These are phyloP conservation scores for Pandemis corylana DNA, from an alignment of 2,888 invertebrate genomes.

Conservation along the genomic window DNA sequence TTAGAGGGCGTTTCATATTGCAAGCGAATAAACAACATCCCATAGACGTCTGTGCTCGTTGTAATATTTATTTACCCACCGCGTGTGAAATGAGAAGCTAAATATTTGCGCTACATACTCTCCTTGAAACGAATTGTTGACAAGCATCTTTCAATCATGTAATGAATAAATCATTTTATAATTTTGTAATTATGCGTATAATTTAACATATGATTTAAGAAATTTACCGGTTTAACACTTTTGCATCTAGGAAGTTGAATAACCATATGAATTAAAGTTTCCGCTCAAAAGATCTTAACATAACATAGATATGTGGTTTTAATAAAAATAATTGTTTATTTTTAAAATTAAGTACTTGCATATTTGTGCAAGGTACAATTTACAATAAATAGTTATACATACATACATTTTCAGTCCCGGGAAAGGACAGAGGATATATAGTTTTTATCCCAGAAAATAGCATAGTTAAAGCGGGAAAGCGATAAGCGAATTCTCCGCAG, in stretches of 20 bases:
- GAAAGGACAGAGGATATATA: too few species aligned
- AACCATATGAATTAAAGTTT: slow-evolving; percentile 25
- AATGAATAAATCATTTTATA: slow-evolving; percentile 27
- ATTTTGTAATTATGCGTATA: slow-evolving; percentile 13
- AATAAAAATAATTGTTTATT: too few species aligned
- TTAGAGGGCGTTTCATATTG: too few species aligned
- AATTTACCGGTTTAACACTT: slow-evolving; percentile 25
- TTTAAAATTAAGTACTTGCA: too few species aligned
- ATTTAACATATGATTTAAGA: slow-evolving; percentile 31
- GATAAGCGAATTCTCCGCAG: too few species aligned
- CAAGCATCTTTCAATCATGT: slow-evolving; percentile 19
- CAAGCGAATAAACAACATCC: too few species aligned
- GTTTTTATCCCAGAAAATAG: too few species aligned
- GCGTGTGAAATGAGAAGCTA: not conserved
- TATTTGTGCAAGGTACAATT: too few species aligned
- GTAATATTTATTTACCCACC: not conserved
- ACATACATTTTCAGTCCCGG: too few species aligned
- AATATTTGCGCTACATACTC: slow-evolving; percentile 8
- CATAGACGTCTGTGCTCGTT: not conserved
- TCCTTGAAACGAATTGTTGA: slow-evolving; percentile 23
- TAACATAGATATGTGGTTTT: too few species aligned
- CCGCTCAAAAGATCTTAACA: not conserved
- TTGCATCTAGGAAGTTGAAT: slow-evolving; percentile 28
- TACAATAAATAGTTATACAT: too few species aligned
- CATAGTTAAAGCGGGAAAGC: too few species aligned